These are phyloP conservation scores for Ferrisia virgata DNA, from an alignment of 2,888 invertebrate genomes.

Conservation along the genomic window DNA sequence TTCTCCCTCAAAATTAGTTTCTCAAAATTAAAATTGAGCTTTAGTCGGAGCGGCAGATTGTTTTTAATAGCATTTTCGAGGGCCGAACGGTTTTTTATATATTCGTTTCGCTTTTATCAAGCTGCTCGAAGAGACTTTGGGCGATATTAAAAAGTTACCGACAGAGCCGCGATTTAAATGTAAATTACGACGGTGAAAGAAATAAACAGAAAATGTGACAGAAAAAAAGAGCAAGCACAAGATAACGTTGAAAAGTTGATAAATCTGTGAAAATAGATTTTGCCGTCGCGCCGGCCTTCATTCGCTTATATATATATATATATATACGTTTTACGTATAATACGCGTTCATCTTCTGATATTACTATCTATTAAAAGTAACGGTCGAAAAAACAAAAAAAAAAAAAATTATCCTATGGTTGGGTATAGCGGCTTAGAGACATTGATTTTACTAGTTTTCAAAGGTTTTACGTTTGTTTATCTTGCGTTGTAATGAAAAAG, in stretches of 20 bases:
- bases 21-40: constrained; percentile 40
- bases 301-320: too few relatives aligned
- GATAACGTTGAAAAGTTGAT: constrained; percentile 38
- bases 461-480: background rate
- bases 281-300: background rate
- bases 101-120: constrained; percentile 10
- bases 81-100: constrained; percentile 13
- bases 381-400: background rate
- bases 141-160: constrained; percentile 27
- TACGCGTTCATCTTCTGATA: too few relatives aligned
- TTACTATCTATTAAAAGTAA: background rate
- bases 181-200: constrained; percentile 34
- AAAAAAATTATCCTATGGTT: background rate
- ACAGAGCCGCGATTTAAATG: constrained; percentile 31
- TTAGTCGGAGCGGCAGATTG: constrained; percentile 29
- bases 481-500: background rate
- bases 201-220: constrained; percentile 28
- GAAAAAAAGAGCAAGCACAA: constrained; percentile 2
- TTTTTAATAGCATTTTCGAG: constrained; percentile 34
- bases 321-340: too few relatives aligned
- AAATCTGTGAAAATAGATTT: constrained; percentile 25
- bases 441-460: constrained; percentile 10
- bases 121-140: background rate
- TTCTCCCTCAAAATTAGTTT: constrained; percentile 39
- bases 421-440: too few relatives aligned